These are phyloP conservation scores for Rotaria socialis DNA, from an alignment of 2,888 invertebrate species.

Conservation along the genomic window DNA sequence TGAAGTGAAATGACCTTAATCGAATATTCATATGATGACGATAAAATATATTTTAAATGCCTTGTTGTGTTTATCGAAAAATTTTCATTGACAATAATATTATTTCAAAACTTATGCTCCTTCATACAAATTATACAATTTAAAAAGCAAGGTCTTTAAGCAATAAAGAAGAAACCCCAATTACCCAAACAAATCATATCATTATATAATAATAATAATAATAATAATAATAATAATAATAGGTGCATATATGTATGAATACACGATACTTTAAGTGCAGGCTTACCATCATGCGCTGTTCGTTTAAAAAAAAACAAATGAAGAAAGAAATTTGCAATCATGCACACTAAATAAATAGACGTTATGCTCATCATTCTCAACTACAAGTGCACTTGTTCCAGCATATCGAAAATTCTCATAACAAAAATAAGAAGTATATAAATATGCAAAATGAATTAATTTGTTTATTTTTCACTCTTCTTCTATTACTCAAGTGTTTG, in stretches of 20 bases:
- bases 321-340: neutral
- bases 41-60: neutral
- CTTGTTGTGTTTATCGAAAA: neutral
- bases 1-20: neutral
- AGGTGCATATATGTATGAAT: neutral
- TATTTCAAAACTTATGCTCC: neutral
- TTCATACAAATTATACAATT: neutral
- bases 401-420: neutral
- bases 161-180: no score
- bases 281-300: constrained; percentile 10
- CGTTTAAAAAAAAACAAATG: neutral
- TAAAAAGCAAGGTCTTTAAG: no score
- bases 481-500: neutral
- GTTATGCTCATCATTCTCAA: neutral
- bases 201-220: neutral
- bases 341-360: neutral
- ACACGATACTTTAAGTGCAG: neutral
- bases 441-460: neutral
- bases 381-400: neutral
- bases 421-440: neutral
- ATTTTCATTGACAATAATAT: neutral
- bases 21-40: neutral
- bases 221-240: neutral
- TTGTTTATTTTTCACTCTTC: neutral
- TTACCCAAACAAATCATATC: neutral